Conservation (phyloP, 2,797 vertebrate genomes). For the Ceryle rudis region DNA sequence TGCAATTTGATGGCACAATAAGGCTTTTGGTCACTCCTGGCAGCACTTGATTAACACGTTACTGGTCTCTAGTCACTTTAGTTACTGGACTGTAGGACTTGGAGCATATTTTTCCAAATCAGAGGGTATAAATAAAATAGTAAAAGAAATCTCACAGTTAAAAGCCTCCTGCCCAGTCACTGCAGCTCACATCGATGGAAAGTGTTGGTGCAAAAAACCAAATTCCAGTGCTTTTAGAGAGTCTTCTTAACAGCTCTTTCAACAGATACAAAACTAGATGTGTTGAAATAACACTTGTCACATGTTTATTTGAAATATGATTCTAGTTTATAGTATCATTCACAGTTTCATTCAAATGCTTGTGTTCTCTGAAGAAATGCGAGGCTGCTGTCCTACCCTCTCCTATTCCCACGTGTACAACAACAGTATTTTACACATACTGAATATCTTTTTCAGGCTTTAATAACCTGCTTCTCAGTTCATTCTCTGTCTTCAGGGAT, state of each 20-base stretch:
- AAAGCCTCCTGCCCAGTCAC: neutral
- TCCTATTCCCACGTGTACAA: neutral
- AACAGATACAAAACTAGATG: neutral
- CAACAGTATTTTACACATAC: neutral
- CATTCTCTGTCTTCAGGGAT: neutral
- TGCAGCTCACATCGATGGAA: neutral
- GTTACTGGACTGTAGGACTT: neutral
- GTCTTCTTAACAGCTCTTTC: neutral
- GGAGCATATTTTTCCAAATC: neutral
- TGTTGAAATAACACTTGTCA: conserved; percentile 26
- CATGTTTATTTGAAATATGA: conserved; percentile 2
- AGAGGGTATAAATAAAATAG: neutral
- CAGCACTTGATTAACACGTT: neutral
- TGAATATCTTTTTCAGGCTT: neutral
- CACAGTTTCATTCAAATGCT: neutral
- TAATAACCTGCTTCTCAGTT: neutral
- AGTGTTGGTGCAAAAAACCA: neutral
- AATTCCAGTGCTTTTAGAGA: neutral
- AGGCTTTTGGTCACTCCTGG: neutral
- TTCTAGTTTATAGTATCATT: neutral
- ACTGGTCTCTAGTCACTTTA: neutral
- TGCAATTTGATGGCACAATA: rapidly evolving
- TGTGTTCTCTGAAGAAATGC: neutral
- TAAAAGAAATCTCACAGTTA: neutral
- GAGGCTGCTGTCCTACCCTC: neutral